Evolutionary conservation across 2,888 invertebrate genomes (phyloP).

Genomic region (Cartodere bifasciata): DNA sequence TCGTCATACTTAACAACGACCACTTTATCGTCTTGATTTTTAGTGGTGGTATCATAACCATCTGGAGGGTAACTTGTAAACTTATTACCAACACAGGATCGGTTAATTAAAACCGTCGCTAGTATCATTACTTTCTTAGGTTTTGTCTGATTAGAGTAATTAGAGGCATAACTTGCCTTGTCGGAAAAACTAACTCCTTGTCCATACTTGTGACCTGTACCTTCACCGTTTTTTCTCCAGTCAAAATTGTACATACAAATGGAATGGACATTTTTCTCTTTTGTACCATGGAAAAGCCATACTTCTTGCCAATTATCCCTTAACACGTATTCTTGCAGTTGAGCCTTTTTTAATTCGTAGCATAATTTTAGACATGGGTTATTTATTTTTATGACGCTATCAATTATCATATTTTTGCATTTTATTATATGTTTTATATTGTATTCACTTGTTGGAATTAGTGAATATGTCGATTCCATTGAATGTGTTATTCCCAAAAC

Average conservation of each 20-base stretch:
- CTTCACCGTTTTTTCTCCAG: not conserved
- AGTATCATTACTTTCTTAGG: not conserved
- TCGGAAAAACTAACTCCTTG: slow-evolving; percentile 2
- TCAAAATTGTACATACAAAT: slow-evolving; percentile 2
- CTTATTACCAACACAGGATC: not conserved
- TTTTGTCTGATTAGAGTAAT: slow-evolving; percentile 1
- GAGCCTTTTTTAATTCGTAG: no score
- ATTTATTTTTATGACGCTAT: no score
- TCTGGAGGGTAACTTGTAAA: not conserved
- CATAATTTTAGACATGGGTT: no score
- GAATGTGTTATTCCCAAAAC: no score
- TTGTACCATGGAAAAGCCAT: slow-evolving; percentile 1
- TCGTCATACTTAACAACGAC: slow-evolving; percentile 3
- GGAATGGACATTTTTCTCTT: not conserved
- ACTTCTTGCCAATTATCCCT: no score
- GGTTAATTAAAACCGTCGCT: not conserved
- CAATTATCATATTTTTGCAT: no score
- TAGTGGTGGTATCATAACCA: not conserved
- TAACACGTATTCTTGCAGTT: no score
- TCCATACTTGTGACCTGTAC: slow-evolving; percentile 1
- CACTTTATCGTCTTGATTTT: not conserved
- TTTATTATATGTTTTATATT: no score
- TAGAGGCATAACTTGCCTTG: not conserved
- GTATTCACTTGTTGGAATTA: no score
- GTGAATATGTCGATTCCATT: no score